Evolutionary conservation across 2,888 invertebrate genomes (phyloP).

Genomic region (Anthoptus insignis): DNA sequence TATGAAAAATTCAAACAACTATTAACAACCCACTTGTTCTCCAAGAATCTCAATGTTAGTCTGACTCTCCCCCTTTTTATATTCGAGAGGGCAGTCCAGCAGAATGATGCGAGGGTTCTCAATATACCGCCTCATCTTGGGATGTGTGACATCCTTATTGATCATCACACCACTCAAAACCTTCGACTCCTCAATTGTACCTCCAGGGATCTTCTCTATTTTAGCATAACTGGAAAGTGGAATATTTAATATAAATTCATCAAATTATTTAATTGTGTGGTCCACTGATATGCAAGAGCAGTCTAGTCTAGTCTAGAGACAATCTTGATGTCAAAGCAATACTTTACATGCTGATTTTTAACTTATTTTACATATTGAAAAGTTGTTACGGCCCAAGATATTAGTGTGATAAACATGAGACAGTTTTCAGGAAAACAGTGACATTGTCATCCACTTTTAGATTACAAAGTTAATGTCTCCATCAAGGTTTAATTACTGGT

Average conservation of each 20-base stretch:
- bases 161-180: slow-evolving; percentile 98
- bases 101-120: slow-evolving; percentile 98
- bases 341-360: too few relatives aligned
- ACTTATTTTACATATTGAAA: too few relatives aligned
- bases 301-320: too few relatives aligned
- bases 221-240: slow-evolving; percentile 92
- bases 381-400: too few relatives aligned
- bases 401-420: too few relatives aligned
- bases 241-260: not conserved
- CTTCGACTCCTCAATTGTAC: slow-evolving; percentile 97
- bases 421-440: too few relatives aligned
- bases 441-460: too few relatives aligned
- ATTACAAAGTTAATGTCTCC: too few relatives aligned
- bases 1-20: slow-evolving; percentile 8
- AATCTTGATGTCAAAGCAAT: too few relatives aligned
- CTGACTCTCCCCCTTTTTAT: slow-evolving; percentile 99
- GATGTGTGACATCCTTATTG: slow-evolving; percentile 99
- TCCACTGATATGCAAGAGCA: too few relatives aligned
- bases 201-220: slow-evolving; percentile 98
- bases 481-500: too few relatives aligned
- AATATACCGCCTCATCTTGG: slow-evolving; percentile 98
- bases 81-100: slow-evolving; percentile 98
- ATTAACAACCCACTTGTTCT: slow-evolving; percentile 90
- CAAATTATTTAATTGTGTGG: too few relatives aligned
- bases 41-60: slow-evolving; percentile 98